Base-by-base conservation (phyloP, 2,797 vertebrate genomes). In the Cossypha polioptera region DNA sequence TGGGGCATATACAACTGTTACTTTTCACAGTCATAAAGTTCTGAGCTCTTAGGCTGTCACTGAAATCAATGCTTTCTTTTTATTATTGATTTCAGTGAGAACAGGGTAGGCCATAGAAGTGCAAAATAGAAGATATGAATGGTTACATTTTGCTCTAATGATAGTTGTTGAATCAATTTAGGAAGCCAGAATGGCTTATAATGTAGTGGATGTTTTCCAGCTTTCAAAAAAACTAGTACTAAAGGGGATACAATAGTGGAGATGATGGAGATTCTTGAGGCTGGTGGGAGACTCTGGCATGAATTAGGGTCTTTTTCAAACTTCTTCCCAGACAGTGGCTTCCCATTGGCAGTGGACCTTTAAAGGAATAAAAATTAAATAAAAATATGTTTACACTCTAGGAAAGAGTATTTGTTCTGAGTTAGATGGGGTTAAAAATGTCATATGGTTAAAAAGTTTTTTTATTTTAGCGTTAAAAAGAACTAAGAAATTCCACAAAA, bases 301-400 rank as follows among this genome's bases (percentile, higher is more conserved):
- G 85, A 95, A 95, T 95, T 97, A 95, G 9, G 65, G 61, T 92
- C 89, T 89, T 63, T 96, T 95, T 62, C 75, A 87, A 93, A 66
- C 28, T 68, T 80, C 50, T 80, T 93, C 62, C 25, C 35, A 89
- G 57, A 86, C 58, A 92, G 95, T 95, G 81, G 50, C 53, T 93
- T 87, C 53, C 47, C 73, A 88, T 69, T 91, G 78, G 50, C 72
- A 91, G 29, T 75, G 47, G 58, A 72, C 72, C 4, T 91, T 65
- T 88, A 86, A 75, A 86, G 62, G 86, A 93, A 68, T 72, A 68
- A 86, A 57, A 74, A 88, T 73, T 75, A 90, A 93, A 81, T 45
- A 53, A 88, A 80, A 92, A 75, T 83, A 3, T 50, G n/a, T 86
- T 93, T 90, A 81, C 42, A 53, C 9, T 59, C 50, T 73, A 88